Conservation (phyloP, 1,140 invertebrate species). For the Pissodes strobi region DNA sequence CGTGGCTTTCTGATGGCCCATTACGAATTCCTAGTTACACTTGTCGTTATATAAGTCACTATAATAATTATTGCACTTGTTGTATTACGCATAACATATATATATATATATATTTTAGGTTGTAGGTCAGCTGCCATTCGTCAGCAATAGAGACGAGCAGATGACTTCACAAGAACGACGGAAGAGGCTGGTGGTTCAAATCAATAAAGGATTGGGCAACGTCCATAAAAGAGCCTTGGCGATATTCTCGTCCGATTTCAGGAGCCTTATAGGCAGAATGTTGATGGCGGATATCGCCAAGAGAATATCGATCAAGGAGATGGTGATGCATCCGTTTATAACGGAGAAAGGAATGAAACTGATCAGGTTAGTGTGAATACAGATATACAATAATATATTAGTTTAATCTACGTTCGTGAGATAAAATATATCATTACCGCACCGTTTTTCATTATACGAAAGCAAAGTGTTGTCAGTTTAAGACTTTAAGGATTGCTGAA, state of each 20-base stretch:
- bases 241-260: slow-evolving; percentile 51
- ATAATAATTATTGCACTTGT: too few species aligned
- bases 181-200: slow-evolving; percentile 65
- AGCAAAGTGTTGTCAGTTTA: background rate
- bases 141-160: slow-evolving; percentile 55
- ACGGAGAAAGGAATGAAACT: slow-evolving; percentile 51
- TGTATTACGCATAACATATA: too few species aligned
- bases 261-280: slow-evolving; percentile 43
- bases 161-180: slow-evolving; percentile 61
- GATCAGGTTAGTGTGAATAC: slow-evolving; percentile 37
- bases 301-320: slow-evolving; percentile 47
- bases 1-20: too few species aligned
- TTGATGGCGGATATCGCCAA: slow-evolving; percentile 46
- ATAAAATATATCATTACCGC: too few species aligned
- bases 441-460: too few species aligned
- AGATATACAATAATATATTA: too few species aligned
- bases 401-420: too few species aligned
- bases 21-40: too few species aligned
- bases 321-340: slow-evolving; percentile 51
- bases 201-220: slow-evolving; percentile 63
- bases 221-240: slow-evolving; percentile 57
- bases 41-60: too few species aligned
- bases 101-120: slow-evolving; percentile 55
- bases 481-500: background rate
- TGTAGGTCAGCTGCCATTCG: slow-evolving; percentile 69